Evolutionary conservation across 1,140 invertebrate species (phyloP).

Genomic region (Philaenus spumarius): DNA sequence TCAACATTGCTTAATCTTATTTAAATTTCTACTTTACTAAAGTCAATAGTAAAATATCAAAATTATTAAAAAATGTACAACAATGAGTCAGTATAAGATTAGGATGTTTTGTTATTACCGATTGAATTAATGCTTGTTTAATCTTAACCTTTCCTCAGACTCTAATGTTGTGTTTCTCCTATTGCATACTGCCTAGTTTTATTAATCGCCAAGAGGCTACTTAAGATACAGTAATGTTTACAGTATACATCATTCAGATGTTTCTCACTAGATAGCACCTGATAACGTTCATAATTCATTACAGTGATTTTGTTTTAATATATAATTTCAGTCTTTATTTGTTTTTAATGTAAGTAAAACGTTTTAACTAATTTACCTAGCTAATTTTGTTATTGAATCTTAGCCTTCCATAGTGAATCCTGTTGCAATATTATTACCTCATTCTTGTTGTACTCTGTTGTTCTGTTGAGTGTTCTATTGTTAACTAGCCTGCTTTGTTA

Average conservation of each 20-base stretch:
- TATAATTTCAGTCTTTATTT: background rate
- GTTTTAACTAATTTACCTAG: background rate
- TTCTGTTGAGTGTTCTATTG: too few relatives aligned
- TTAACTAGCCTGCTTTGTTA: too few relatives aligned
- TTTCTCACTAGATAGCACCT: slow-evolving; percentile 11
- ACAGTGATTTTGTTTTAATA: background rate
- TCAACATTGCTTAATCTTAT: background rate
- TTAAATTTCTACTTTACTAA: background rate
- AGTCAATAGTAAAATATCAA: background rate
- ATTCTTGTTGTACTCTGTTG: slow-evolving; percentile 1
- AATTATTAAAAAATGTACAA: background rate
- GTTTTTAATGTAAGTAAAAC: background rate
- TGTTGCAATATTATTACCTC: slow-evolving; percentile 5
- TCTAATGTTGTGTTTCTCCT: slow-evolving; percentile 10
- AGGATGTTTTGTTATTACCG: background rate
- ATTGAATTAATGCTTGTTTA: slow-evolving; percentile 1
- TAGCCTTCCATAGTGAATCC: slow-evolving; percentile 2
- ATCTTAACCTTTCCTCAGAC: background rate
- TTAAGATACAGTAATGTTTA: slow-evolving; percentile 16
- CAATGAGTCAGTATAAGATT: background rate
- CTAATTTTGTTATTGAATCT: slow-evolving; percentile 2
- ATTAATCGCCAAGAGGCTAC: background rate
- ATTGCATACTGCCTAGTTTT: slow-evolving; percentile 14
- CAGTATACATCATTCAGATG: slow-evolving; percentile 11
- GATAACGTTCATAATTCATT: background rate